Base-by-base conservation (phyloP, 2,797 vertebrate genomes). In the Macrochelys suwanniensis region DNA sequence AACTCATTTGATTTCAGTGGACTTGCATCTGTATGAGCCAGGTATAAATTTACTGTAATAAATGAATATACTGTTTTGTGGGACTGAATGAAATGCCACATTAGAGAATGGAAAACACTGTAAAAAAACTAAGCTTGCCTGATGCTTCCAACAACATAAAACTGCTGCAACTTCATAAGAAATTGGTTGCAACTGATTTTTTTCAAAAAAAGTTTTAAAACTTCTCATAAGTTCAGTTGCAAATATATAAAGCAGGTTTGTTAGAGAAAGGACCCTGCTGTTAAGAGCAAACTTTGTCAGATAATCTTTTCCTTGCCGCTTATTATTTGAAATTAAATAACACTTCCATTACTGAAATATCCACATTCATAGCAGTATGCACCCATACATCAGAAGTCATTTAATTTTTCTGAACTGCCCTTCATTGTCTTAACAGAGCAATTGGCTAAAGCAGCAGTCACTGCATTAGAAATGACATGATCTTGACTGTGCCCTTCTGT, bases 401-500 rank as follows among this genome's bases (percentile, higher is more conserved):
- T 89, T 68, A 5, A 31, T 0, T 0, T 80, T 92, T 93, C 68
- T 71, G 68, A 71, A 42, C 19, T 42, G 25, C 76, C 53, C 61
- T 37, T 16, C 91, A 12, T 82, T 89, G 19, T 95, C 89, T 87
- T 95, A 89, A 83, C 26, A 80, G 17, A 71, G 9, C 3, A 54
- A 49, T 87, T 94, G 87, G 53, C 89, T 95, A 89, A 89, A 96
- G 71, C 77, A 89, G 17, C 84, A 71, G 80, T 65, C 28, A 37
- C n/a, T 87, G 45, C 80, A 91, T 89, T 94, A 88, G 90, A 95
- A 93, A 89, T 84, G 88, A 90, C 87, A 25, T 47, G 57, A 96
- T 89, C 50, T 83, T 94, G 84, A 94, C 96, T 91, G 15, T 88
- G 42, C 33, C 89, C 92, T 96, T 96, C 84, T 96, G 85, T 88